These are phyloP conservation scores for Linnaemya vulpina DNA, from an alignment of 2,888 invertebrate genomes.

Conservation along the genomic window DNA sequence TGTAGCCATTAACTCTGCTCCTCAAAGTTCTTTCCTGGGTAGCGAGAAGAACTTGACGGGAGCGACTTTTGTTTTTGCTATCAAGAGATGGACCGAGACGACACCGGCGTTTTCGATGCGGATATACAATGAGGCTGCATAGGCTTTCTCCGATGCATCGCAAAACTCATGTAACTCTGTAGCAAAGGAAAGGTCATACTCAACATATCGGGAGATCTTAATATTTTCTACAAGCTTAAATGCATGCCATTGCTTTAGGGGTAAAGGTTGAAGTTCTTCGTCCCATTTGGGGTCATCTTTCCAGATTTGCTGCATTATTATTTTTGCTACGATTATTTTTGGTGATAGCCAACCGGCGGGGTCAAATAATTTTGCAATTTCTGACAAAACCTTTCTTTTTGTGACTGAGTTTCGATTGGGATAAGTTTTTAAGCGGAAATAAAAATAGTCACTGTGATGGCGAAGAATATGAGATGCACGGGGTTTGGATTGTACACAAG, in stretches of 20 bases:
- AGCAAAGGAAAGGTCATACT: not conserved
- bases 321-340: not conserved
- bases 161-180: slow-evolving; percentile 10
- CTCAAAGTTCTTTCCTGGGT: slow-evolving; percentile 10
- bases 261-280: not conserved
- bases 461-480: slow-evolving; percentile 32
- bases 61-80: slow-evolving; percentile 6
- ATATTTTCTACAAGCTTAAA: slow-evolving; percentile 3
- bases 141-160: not conserved
- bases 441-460: slow-evolving; percentile 4
- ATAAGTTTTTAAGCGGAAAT: not conserved
- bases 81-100: not conserved
- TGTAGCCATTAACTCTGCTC: not conserved
- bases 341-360: too few species aligned
- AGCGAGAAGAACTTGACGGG: slow-evolving; percentile 14
- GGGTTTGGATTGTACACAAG: slow-evolving; percentile 24
- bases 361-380: slow-evolving; percentile 20
- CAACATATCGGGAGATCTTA: slow-evolving; percentile 7
- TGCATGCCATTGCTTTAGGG: not conserved
- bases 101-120: not conserved
- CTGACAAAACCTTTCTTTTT: slow-evolving; percentile 2
- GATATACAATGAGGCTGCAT: not conserved
- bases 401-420: not conserved
- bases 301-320: slow-evolving; percentile 30
- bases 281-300: slow-evolving; percentile 23